Conservation (phyloP, 1,140 invertebrate genomes). For the Chrysopa pallens region DNA sequence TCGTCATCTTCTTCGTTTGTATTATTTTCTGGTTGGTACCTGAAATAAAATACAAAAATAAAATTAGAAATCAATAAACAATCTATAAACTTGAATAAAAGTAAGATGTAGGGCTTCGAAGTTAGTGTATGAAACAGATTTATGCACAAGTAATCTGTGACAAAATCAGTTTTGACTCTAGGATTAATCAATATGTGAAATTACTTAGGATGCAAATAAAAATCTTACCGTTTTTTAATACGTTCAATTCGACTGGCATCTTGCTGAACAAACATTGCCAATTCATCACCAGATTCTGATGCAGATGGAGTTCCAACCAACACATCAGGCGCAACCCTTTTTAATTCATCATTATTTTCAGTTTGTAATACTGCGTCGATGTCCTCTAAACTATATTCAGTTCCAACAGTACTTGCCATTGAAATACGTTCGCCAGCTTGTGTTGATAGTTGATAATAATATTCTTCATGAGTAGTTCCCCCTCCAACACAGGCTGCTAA, state of each 20-base stretch:
- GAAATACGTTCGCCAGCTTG: conserved; percentile 28
- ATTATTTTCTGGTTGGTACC: conserved; percentile 25
- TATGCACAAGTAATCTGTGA: no score
- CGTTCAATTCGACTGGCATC: conserved; percentile 63
- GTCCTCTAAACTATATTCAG: conserved; percentile 44
- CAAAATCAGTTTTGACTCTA: no score
- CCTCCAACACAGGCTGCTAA: conserved; percentile 49
- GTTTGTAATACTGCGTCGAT: conserved; percentile 38
- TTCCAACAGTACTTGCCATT: conserved; percentile 25
- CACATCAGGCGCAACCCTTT: conserved; percentile 46
- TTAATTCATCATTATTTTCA: conserved; percentile 21
- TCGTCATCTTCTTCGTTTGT: conserved; percentile 54
- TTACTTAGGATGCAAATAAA: background rate
- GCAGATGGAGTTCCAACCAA: conserved; percentile 47
- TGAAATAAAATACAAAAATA: conserved; percentile 4
- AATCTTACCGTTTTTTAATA: conserved; percentile 46
- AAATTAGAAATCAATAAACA: background rate
- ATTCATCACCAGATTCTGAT: conserved; percentile 40
- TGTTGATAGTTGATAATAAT: conserved; percentile 36
- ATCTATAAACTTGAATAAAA: background rate
- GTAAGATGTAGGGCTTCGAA: no score
- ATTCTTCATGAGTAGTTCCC: conserved; percentile 34
- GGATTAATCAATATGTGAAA: no score
- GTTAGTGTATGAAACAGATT: no score
- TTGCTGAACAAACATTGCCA: conserved; percentile 68